Evolutionary conservation across 2,113 vertebrate genomes (phyloP), one percentile per base, ranked within the genome.

Genomic region (Malurus alboscapulatus): DNA sequence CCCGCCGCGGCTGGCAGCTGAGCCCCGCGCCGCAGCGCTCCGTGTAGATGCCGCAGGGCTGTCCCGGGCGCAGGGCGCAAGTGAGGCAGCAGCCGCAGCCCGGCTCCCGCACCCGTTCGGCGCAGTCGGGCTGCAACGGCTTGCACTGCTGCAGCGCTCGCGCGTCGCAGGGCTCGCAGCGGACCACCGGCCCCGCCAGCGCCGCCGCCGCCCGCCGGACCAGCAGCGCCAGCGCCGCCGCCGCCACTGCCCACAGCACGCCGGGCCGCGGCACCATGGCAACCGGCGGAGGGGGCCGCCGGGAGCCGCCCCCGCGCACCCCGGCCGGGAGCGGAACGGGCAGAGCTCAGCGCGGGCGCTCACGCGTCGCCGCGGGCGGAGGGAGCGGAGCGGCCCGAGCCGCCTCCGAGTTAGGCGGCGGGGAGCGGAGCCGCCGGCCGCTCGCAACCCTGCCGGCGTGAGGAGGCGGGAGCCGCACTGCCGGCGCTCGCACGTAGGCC

Each of bases 81-180:
- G 98, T 99, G 97, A 98, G 53, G 97, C 99, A 99, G 97, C 99
- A 99, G 92, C 99, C 98, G 95, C 99, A 99, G 89, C 99, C 98
- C 3, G 99, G 98, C 79, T 99, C 99, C 27, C 98, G 98, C 85
- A 99, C 98, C 44, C 92, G 93, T 94, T 99, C 98, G 12, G 97
- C 78, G 95, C 99, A 99, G 63, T 98, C 97, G 29, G 97, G 90
- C 77, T 97, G 97, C 78, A 98, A 82, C 17, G 98, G 98, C 75
- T 97, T 98, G 97, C 99, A 99, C 91, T 98, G 96, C 54, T 98
- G 98, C 82, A 98, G 95, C 42, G 98, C 98, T n/a, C 94, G 97
- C 7, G 87, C 83, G 47, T 99, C 98, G 94, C 99, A 99, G 3
- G 98, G 98, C 89, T 98, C 99, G 94, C 99, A 99, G 69, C 97